Base-by-base conservation (phyloP, 2,888 invertebrate species). In the Marronus borbonicus region DNA sequence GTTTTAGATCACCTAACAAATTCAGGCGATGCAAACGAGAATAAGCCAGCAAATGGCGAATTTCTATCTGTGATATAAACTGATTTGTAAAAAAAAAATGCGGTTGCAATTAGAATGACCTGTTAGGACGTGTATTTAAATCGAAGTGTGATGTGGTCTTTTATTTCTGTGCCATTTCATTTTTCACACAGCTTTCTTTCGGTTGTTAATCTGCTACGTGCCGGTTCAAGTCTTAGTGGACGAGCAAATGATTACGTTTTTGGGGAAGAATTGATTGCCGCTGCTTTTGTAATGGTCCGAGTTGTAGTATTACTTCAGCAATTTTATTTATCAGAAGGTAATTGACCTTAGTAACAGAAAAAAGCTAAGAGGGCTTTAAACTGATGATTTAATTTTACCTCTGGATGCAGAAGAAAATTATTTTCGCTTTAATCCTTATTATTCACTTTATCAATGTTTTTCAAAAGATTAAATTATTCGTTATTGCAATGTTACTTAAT, bases 21-120 rank as follows among this genome's bases (percentile, higher is more conserved):
- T 76, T 78, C 80, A 70, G 83, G 83, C 77, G 79, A 81, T 75
- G 84, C 82, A 76, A 81, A 80, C 76, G 84, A 85, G 65, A 81
- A 83, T 62, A 86, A 87, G 80, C 79, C 80, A 76, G 80, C 80
- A 76, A 80, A 81, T 81, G 81, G 83, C 82, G 84, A 85, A 83
- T 82, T 82, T 80, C 84, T 86, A 81, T 86, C 88, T 88, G 88
- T 88, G 88, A 88, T 88, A 88, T 88, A 87, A 68, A 60, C 60
- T 76, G 28, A 44, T 44, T 44, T 44, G 44, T 44, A 12, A 12
- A 44, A 36, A 36, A 31, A 36, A 36, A 36, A 12, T 7, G 7
- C 8, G 2, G 12, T 44, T 8, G 44, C 44, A 44, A 44, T 44
- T 44, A 44, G 44, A 44, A 44, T 44, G 7, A 44, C 8, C 44